Percentiles rank a stretch among this genome's conserved stretches.
Conservation (phyloP, 1,140 invertebrate genomes). For the Colletes latitarsis region DNA sequence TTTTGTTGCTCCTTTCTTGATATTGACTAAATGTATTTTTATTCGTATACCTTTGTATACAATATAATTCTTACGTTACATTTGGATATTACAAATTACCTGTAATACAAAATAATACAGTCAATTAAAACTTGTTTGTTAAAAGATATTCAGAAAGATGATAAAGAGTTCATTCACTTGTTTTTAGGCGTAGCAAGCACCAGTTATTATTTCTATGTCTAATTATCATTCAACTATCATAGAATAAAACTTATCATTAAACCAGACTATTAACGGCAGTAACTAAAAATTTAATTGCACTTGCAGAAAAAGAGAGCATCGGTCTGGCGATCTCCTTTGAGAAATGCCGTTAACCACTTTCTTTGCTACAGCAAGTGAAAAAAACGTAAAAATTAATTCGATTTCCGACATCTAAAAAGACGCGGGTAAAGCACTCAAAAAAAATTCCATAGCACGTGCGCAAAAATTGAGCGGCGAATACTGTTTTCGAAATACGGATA, state of each 20-base stretch:
- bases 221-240: not conserved
- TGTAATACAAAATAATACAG: constrained; percentile 30
- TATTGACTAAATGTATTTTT: not conserved
- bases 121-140: not conserved
- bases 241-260: not conserved
- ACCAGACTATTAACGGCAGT: not conserved
- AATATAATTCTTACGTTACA: not conserved
- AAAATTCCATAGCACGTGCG: constrained; percentile 48
- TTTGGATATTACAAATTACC: not conserved
- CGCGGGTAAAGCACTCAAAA: constrained; percentile 12
- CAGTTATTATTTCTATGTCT: not conserved
- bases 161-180: constrained; percentile 14
- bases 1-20: not conserved
- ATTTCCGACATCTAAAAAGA: constrained; percentile 19
- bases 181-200: not conserved
- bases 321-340: constrained; percentile 3
- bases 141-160: not conserved
- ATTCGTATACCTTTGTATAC: not conserved
- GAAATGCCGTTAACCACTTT: constrained; percentile 9
- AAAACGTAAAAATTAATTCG: not conserved
- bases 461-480: constrained; percentile 43
- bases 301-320: not conserved
- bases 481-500: constrained; percentile 52
- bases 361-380: not conserved
- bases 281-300: not conserved